These are phyloP conservation scores for Phymorhynchus buccinoides DNA, from an alignment of 1,140 invertebrate genomes.

Conservation along the genomic window DNA sequence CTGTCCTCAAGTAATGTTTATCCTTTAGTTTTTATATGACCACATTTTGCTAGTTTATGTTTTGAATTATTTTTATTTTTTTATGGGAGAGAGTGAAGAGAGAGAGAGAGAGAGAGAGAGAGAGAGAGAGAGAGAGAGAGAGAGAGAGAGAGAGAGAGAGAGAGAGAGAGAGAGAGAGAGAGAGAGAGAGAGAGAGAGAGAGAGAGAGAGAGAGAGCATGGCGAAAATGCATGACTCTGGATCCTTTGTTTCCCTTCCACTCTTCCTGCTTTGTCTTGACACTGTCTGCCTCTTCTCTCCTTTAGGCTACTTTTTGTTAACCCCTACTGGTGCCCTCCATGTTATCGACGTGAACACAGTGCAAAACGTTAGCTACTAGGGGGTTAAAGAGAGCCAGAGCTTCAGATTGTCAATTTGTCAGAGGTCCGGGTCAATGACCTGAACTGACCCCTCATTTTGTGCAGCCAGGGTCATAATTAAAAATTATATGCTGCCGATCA, in stretches of 20 bases:
- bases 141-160: background rate
- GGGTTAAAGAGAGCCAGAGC: constrained; percentile 34
- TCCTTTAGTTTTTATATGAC: background rate
- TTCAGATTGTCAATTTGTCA: too few species aligned
- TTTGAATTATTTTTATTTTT: background rate
- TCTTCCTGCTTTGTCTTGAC: too few species aligned
- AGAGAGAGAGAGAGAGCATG: background rate
- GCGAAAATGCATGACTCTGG: background rate
- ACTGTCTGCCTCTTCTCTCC: background rate
- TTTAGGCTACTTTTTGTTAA: background rate
- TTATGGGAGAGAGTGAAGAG: background rate
- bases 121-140: background rate
- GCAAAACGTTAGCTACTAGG: constrained; percentile 44
- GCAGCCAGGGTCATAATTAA: too few species aligned
- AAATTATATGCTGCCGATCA: too few species aligned
- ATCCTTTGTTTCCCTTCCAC: background rate
- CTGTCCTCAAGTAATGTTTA: too few species aligned
- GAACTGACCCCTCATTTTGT: too few species aligned
- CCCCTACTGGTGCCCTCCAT: background rate
- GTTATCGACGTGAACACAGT: constrained; percentile 40
- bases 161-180: background rate
- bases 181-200: background rate
- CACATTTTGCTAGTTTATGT: background rate
- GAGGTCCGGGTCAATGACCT: too few species aligned
- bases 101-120: background rate